phyloP scores from a whole-genome alignment of 2,888 invertebrate genomes.

The Heliconius erato region DNA sequence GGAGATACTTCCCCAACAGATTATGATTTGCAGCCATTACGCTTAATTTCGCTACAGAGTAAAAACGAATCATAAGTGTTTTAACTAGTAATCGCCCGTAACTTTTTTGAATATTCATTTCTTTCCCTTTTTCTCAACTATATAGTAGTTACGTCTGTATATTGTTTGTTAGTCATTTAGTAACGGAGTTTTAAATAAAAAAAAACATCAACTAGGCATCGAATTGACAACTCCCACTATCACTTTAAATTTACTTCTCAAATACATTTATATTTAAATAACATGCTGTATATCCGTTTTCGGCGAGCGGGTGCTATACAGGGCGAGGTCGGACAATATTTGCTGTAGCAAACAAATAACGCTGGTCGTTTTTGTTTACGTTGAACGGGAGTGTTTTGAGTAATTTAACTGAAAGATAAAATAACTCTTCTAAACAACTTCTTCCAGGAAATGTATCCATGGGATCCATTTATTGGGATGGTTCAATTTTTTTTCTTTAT shows the following conservation, averaged over 20 bases:
- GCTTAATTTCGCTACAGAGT: no score
- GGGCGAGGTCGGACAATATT: slow-evolving; percentile 19
- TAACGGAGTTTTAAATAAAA: no score
- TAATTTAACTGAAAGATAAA: slow-evolving; percentile 12
- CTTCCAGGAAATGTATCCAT: not conserved
- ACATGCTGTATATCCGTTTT: not conserved
- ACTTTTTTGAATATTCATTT: no score
- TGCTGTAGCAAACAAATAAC: slow-evolving; percentile 4
- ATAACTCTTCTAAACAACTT: not conserved
- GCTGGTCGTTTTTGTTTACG: slow-evolving; percentile 7
- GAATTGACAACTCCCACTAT: not conserved
- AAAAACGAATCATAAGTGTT: no score
- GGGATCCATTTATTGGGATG: no score
- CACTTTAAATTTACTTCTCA: not conserved
- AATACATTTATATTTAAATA: slow-evolving; percentile 6
- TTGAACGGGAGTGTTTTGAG: not conserved
- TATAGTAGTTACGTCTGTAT: no score
- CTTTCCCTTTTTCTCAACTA: no score
- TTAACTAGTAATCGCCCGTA: no score
- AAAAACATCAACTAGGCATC: not conserved
- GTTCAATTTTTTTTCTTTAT: not conserved
- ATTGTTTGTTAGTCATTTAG: no score
- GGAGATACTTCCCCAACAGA: no score
- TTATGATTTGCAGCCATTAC: no score
- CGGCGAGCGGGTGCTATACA: not conserved